Percentiles rank a stretch among this genome's conserved stretches.
These are phyloP conservation scores for Plutella xylostella DNA, from an alignment of 2,888 invertebrate genomes.

Conservation along the genomic window DNA sequence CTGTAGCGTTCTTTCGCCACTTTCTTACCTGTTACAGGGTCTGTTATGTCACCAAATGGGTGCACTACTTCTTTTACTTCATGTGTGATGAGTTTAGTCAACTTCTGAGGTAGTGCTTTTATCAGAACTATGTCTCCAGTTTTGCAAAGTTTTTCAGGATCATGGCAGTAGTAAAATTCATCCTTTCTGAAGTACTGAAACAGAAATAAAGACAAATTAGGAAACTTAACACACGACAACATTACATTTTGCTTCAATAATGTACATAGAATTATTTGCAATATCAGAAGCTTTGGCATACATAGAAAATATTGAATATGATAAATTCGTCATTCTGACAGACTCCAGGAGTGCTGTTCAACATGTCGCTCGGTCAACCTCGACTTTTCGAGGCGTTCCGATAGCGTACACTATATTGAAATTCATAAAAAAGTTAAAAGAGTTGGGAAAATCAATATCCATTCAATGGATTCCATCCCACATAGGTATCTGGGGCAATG, in stretches of 20 bases:
- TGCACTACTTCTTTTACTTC: conserved; percentile 83
- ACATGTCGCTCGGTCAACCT: conserved; percentile 17
- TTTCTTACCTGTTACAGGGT: conserved; percentile 86
- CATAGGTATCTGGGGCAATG: not conserved
- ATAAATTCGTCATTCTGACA: conserved; percentile 10
- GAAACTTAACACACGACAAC: not conserved
- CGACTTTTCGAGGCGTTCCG: conserved; percentile 13
- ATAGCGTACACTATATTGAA: conserved; percentile 13
- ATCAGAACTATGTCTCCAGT: conserved; percentile 87
- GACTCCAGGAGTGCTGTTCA: conserved; percentile 15
- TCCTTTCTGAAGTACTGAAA: conserved; percentile 83
- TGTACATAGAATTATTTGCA: conserved; percentile 14
- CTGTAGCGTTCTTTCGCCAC: conserved; percentile 79
- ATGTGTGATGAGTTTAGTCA: conserved; percentile 83
- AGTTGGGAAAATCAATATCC: not conserved
- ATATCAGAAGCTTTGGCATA: conserved; percentile 14
- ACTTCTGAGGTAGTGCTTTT: conserved; percentile 76
- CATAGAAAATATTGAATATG: not conserved
- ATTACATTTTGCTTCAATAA: conserved; percentile 12
- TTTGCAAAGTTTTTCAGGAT: conserved; percentile 82
- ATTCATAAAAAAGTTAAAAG: not conserved
- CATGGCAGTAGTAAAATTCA: conserved; percentile 80
- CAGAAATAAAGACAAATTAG: conserved; percentile 1
- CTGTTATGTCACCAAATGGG: conserved; percentile 86
- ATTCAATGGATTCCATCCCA: conserved; percentile 13